Conservation (phyloP, 1,140 invertebrate species). For the Leptinotarsa undecemlineata region DNA sequence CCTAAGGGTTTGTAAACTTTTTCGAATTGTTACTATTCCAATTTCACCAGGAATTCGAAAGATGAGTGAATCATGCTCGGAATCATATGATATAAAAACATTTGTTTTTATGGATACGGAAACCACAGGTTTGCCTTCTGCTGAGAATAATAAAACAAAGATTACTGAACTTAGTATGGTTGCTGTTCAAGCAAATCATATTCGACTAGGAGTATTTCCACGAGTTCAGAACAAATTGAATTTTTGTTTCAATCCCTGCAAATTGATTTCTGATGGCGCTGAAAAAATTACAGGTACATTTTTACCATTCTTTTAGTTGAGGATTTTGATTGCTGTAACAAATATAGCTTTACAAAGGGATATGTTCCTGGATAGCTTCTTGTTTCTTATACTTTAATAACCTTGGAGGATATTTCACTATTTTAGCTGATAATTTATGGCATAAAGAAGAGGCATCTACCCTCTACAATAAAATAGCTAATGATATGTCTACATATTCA, state of each 20-base stretch:
- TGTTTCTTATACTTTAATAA: background rate
- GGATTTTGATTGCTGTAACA: background rate
- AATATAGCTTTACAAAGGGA: background rate
- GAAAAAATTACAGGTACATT: constrained; percentile 60
- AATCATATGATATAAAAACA: constrained; percentile 54
- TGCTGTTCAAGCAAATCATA: constrained; percentile 57
- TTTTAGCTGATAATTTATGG: too few relatives aligned
- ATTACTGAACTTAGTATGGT: constrained; percentile 67
- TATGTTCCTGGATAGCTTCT: too few relatives aligned
- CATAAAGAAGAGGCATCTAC: too few relatives aligned
- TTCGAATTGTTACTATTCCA: too few relatives aligned
- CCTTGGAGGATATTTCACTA: too few relatives aligned
- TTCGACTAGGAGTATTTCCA: constrained; percentile 55
- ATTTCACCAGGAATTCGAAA: too few relatives aligned
- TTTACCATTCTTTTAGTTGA: background rate
- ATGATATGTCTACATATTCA: too few relatives aligned
- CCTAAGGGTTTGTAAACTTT: too few relatives aligned
- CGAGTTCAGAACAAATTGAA: constrained; percentile 66
- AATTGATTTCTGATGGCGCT: constrained; percentile 56
- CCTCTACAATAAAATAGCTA: too few relatives aligned
- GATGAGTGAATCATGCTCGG: too few relatives aligned
- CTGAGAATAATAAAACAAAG: constrained; percentile 59
- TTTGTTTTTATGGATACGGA: constrained; percentile 70
- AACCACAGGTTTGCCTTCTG: constrained; percentile 65
- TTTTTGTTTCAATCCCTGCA: constrained; percentile 65